phyloP scores from a whole-genome alignment of 2,888 invertebrate genomes.

The Hirtodrosophila alboralis region DNA sequence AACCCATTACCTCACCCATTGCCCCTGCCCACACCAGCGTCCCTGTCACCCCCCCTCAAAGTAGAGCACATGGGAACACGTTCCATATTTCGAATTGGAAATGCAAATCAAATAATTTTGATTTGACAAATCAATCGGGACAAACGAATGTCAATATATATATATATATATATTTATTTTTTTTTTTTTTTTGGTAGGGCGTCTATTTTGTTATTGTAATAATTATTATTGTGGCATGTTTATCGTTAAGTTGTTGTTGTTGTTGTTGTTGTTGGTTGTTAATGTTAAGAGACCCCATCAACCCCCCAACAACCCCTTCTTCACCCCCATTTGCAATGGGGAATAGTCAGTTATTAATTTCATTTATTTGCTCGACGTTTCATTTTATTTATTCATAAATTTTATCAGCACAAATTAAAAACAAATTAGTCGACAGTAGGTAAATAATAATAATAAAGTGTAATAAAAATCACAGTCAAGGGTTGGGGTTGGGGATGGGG shows the following conservation, averaged over 20 bases:
- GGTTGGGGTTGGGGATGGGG: neutral
- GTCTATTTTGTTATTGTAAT: conserved; percentile 48
- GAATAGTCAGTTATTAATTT: conserved; percentile 67
- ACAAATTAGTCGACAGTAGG: conserved; percentile 79
- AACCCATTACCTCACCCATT: no score
- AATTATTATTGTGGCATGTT: conserved; percentile 61
- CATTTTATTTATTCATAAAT: conserved; percentile 73
- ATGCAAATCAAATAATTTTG: conserved; percentile 55
- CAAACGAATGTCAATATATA: conserved; percentile 67
- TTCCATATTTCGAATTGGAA: conserved; percentile 28
- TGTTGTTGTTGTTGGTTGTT: conserved; percentile 16
- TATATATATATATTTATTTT: neutral
- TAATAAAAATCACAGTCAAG: conserved; percentile 70
- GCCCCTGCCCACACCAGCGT: no score
- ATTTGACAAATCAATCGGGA: conserved; percentile 79
- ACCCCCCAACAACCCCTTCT: neutral
- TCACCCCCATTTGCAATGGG: no score
- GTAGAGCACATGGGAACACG: conserved; percentile 19
- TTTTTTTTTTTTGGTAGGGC: conserved; percentile 1
- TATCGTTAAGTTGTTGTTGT: conserved; percentile 49
- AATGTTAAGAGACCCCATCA: neutral
- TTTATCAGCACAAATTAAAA: conserved; percentile 80
- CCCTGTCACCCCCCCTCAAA: neutral
- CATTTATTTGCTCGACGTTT: conserved; percentile 65
- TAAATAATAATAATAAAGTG: conserved; percentile 78